These are phyloP conservation scores for Oncorhynchus kisutch DNA, from an alignment of 2,113 vertebrate species.

Conservation along the genomic window DNA sequence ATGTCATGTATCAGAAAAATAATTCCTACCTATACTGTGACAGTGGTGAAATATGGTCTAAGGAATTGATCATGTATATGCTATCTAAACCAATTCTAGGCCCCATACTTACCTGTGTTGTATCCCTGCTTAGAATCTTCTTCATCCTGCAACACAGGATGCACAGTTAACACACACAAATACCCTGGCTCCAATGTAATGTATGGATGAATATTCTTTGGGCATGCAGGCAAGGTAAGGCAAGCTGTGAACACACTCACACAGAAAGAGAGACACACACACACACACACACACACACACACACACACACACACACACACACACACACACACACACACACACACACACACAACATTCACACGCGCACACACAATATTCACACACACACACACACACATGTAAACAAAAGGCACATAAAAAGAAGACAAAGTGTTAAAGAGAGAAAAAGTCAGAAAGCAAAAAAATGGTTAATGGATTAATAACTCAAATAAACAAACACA, in stretches of 20 bases:
- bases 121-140: conserved; percentile 38
- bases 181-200: conserved; percentile 43
- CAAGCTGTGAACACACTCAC: conserved; percentile 33
- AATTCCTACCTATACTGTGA: neutral
- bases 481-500: conserved; percentile 12
- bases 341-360: neutral
- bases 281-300: neutral
- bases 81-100: neutral
- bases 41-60: neutral
- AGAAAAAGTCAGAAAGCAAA: conserved; percentile 28
- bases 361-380: neutral
- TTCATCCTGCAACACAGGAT: conserved; percentile 57
- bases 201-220: conserved; percentile 62
- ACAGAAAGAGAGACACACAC: neutral
- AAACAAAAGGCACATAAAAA: neutral
- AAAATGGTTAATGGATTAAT: conserved; percentile 20
- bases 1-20: neutral
- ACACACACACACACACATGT: neutral
- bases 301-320: neutral
- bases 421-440: conserved; percentile 16
- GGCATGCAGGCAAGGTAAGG: conserved; percentile 56
- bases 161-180: conserved; percentile 54
- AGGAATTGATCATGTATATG: neutral
- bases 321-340: neutral
- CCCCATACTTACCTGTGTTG: conserved; percentile 61